Conservation (phyloP, 2,797 vertebrate genomes). For the Macropodus opercularis region DNA sequence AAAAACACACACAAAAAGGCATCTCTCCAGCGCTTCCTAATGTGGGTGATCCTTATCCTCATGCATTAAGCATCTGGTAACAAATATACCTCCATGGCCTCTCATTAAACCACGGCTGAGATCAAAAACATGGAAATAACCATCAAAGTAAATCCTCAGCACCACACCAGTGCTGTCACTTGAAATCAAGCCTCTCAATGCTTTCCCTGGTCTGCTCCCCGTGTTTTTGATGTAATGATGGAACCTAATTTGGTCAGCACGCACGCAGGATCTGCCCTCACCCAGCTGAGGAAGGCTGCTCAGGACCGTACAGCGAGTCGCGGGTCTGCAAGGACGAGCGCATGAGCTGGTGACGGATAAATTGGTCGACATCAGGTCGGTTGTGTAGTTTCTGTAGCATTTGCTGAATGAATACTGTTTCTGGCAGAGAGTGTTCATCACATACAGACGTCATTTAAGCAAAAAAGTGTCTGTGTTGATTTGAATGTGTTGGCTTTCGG, state of each 20-base stretch:
- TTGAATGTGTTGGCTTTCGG: too few relatives aligned
- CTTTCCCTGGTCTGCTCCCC: conserved; percentile 23
- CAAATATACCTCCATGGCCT: conserved; percentile 42
- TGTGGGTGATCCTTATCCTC: conserved; percentile 15
- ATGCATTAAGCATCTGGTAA: conserved; percentile 29
- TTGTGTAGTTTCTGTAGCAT: too few relatives aligned
- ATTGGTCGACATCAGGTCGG: neutral
- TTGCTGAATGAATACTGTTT: neutral
- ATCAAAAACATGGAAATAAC: conserved; percentile 65
- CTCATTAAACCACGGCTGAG: conserved; percentile 48
- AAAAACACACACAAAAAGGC: neutral
- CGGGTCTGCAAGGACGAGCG: too few relatives aligned
- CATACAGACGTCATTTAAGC: too few relatives aligned
- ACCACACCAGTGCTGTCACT: conserved; percentile 46
- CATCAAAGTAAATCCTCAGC: conserved; percentile 55
- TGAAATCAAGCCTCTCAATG: conserved; percentile 49
- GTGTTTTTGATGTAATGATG: conserved; percentile 22
- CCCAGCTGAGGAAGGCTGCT: conserved; percentile 80
- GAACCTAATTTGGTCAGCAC: conserved; percentile 74
- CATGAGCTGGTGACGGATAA: too few relatives aligned
- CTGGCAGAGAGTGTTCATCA: too few relatives aligned
- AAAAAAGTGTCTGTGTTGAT: too few relatives aligned
- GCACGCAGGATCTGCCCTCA: conserved; percentile 79
- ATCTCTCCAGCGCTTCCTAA: neutral
- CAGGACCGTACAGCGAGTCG: conserved; percentile 13